phyloP scores from a whole-genome alignment of 2,113 vertebrate species.

The Gymnorhina tibicen region DNA sequence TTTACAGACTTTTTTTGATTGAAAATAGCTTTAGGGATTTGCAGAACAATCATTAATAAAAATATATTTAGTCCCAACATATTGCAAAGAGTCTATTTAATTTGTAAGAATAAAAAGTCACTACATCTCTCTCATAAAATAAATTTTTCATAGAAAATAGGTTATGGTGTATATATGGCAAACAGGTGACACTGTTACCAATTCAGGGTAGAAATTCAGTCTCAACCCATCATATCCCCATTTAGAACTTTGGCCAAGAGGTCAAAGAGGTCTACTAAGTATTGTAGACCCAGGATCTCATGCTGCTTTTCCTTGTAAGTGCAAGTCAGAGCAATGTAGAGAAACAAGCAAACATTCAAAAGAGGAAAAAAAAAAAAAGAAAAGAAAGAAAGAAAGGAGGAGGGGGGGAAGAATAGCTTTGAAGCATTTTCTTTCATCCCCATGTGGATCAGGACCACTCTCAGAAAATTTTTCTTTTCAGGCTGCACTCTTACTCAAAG shows the following conservation, averaged over 20 bases:
- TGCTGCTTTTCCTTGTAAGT: neutral
- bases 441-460: neutral
- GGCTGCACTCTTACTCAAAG: neutral
- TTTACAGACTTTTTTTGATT: neutral
- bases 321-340: neutral
- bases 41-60: neutral
- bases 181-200: neutral
- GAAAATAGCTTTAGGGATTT: neutral
- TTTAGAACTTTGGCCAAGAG: neutral
- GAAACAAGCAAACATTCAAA: neutral
- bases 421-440: neutral
- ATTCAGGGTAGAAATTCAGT: neutral
- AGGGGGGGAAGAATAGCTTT: fast-evolving
- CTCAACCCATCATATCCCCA: neutral
- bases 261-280: neutral
- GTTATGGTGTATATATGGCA: neutral
- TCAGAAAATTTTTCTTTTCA: neutral
- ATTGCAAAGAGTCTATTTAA: neutral
- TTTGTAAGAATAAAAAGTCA: neutral
- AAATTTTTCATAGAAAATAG: neutral
- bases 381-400: fast-evolving
- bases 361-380: no score
- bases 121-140: neutral
- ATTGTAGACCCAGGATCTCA: neutral
- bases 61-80: neutral